Base-by-base conservation (phyloP, 2,113 vertebrate species). In the Centropristis striata region DNA sequence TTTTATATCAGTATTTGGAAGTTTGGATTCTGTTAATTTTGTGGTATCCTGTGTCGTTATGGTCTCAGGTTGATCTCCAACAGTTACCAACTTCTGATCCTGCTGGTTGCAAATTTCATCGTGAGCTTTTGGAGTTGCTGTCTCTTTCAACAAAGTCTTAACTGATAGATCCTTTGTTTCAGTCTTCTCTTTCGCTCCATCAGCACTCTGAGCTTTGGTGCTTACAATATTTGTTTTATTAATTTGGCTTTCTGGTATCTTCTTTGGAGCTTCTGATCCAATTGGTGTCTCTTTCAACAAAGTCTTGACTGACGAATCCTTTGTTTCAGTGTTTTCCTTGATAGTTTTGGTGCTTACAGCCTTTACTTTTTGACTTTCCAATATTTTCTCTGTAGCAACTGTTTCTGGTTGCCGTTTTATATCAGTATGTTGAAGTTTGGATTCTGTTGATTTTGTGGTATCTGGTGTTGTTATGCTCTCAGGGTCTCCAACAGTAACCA, bases 291-390 rank as follows among this genome's bases (percentile, higher is more conserved):
- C 39, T n/a, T 41, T 60, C 12, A 18, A 8, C 25, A 64, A 47
- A 63, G 12, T 27, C 9, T 75, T 65, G 11, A 27, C 18, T 58
- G 60, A 12, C 7, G 39, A 58, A 44, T 53, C 41, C 39, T 68
- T 79, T 49, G 25, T 42, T 69, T 58, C 16, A 55, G 36, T 54
- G 2, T 44, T 11, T 11, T 58, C 42, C 41, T 75, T 70, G 9
- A 12, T 6, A 23, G 0, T 4, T 54, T 28, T 20, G 20, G 28
- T 6, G 14, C 1, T 47, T 0, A 57, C 8, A 14, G 11, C 41
- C 1, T 59, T 59, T 18, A 3, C 20, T 75, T 53, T 28, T 67
- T 51, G 57, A 8, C 37, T 53, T 5, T 69, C 37, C 16, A 8
- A 18, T n/a, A n/a, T n/a, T n/a, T n/a, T n/a, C n/a, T n/a, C 36